Evolutionary conservation across 1,140 invertebrate genomes (phyloP), one percentile per base, ranked within the genome.

Genomic region (Macrosteles quadrilineatus): DNA sequence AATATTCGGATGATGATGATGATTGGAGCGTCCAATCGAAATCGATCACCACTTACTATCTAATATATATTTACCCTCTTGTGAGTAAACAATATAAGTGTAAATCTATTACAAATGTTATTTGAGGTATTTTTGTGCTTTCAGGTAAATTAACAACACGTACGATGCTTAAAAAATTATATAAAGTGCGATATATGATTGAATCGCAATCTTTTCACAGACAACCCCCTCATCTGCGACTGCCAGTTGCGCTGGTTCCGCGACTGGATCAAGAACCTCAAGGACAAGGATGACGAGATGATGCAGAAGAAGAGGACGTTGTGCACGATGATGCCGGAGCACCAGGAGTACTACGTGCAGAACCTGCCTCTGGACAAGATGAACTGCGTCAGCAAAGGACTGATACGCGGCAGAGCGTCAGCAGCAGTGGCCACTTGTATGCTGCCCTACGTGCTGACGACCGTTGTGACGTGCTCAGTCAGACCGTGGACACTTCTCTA

Each of bases 221-320:
- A 94, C 82, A 97, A 97, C 80, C 93, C 93, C 0, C 79, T 97
- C 72, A 83, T 90, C 45, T 97, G 94, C 78, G 90, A 93, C 73
- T 97, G 94, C 77, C 90, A 95, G 72, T 82, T 97, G 53, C 86
- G 87, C 55, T 97, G 94, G 94, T 78, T 95, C 78, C 86, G 88
- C 45, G 86, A 87, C 40, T 94, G 93, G 89, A 78, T 95, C 73
- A 85, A 87, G 59, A 88, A 87, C 70, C 83, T 92, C 1, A 85
- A 87, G 57, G 87, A 91, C 77, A 87, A 90, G 67, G 91, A 94
- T 70, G 91, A 93, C 77, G 91, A 93, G 76, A 89, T 90, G 84
- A 92, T 93, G 86, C 88, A 91, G 73, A 93, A 92, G 81, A 93
- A 93, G 78, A 85, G 91, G 53, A 92, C 91, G 0, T 83, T 74